Evolutionary conservation across 2,113 vertebrate genomes (phyloP).

Genomic region (Tupaia tana): DNA sequence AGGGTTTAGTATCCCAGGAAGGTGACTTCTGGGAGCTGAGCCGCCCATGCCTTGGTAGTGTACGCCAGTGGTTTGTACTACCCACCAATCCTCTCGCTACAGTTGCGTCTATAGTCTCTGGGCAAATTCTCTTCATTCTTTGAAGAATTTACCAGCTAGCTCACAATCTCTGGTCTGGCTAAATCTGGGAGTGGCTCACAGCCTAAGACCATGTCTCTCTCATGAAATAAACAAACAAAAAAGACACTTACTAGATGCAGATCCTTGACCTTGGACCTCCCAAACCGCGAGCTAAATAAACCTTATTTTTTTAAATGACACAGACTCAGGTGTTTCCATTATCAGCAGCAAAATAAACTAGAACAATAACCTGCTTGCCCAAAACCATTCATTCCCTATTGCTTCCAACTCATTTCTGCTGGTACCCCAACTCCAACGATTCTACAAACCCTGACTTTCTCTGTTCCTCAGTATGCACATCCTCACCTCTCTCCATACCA

Average conservation of each 20-base stretch:
- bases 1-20: neutral
- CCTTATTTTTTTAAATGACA: too few species aligned
- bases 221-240: too few species aligned
- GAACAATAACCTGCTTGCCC: neutral
- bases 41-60: neutral
- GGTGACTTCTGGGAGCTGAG: neutral
- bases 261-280: too few species aligned
- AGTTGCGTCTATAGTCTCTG: neutral
- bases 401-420: neutral
- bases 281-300: too few species aligned
- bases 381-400: fast-evolving
- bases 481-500: neutral
- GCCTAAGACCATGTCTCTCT: too few species aligned
- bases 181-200: too few species aligned
- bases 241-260: too few species aligned
- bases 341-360: too few species aligned
- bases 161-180: neutral
- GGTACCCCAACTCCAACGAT: neutral
- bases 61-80: neutral
- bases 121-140: neutral
- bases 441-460: neutral
- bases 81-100: neutral
- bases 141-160: neutral
- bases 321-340: too few species aligned
- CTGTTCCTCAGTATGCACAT: neutral